These are phyloP conservation scores for Dicranocentrus wangi DNA, from an alignment of 2,888 invertebrate genomes.

Conservation along the genomic window DNA sequence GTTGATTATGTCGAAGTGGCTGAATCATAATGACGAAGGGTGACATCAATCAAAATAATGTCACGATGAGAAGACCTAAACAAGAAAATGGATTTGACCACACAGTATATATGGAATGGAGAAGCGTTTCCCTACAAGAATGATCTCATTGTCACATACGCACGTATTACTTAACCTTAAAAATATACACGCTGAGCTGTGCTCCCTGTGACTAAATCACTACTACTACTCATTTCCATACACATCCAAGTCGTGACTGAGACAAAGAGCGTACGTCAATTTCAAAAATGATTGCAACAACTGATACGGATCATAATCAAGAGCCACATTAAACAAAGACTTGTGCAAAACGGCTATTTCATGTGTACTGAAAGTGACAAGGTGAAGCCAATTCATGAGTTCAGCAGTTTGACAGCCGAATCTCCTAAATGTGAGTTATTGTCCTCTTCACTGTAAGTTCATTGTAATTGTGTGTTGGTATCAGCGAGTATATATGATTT, in stretches of 20 bases:
- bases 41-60: conserved; percentile 41
- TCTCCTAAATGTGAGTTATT: conserved; percentile 41
- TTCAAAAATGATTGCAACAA: conserved; percentile 20
- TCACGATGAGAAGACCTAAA: conserved; percentile 9
- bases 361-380: conserved; percentile 33
- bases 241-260: conserved; percentile 17
- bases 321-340: conserved; percentile 21
- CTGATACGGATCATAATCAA: conserved; percentile 14
- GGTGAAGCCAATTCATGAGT: conserved; percentile 40
- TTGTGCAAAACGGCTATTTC: neutral
- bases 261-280: neutral
- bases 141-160: conserved; percentile 25
- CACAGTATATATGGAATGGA: neutral
- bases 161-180: too few species aligned
- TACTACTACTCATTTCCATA: conserved; percentile 27
- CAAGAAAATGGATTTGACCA: neutral
- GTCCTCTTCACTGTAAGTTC: conserved; percentile 6
- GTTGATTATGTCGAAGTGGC: neutral
- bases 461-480: neutral
- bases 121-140: neutral
- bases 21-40: neutral
- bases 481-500: neutral
- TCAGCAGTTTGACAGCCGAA: conserved; percentile 49
- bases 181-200: too few species aligned
- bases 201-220: too few species aligned